Evolutionary conservation across 2,797 vertebrate genomes (phyloP).

Genomic region (Labroides dimidiatus): DNA sequence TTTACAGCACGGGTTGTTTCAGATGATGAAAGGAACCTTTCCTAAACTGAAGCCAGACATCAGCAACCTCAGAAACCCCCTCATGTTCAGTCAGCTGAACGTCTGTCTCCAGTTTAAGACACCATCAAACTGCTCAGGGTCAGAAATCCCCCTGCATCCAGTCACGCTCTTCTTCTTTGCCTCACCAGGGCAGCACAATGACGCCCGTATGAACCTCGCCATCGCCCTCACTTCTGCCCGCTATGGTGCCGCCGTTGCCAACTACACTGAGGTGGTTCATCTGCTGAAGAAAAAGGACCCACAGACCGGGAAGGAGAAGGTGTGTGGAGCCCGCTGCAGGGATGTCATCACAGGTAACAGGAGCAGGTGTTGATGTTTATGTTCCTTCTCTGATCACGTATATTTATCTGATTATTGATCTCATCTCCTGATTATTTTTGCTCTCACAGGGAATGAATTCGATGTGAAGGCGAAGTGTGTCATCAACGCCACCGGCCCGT

Average conservation of each 20-base stretch:
- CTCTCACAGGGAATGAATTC: slow-evolving; percentile 90
- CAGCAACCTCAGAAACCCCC: too few species aligned
- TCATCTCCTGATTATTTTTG: neutral
- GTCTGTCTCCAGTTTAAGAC: too few species aligned
- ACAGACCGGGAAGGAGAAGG: slow-evolving; percentile 76
- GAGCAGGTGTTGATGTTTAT: neutral
- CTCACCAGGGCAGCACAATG: slow-evolving; percentile 94
- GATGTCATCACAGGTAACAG: slow-evolving; percentile 89
- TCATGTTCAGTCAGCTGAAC: too few species aligned
- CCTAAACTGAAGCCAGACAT: too few species aligned
- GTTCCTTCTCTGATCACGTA: too few species aligned
- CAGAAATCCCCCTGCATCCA: too few species aligned
- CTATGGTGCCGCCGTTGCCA: slow-evolving; percentile 91
- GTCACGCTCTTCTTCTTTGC: neutral
- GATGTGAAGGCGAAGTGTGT: slow-evolving; percentile 96
- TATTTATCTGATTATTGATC: too few species aligned
- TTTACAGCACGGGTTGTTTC: too few species aligned
- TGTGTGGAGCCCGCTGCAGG: slow-evolving; percentile 91
- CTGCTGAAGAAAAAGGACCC: slow-evolving; percentile 90
- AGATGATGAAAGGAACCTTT: too few species aligned
- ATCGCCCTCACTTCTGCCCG: slow-evolving; percentile 93
- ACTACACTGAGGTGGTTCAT: slow-evolving; percentile 93
- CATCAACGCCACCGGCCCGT: slow-evolving; percentile 97
- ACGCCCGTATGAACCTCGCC: slow-evolving; percentile 97
- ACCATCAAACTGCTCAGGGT: too few species aligned